Base-by-base conservation (phyloP, 2,113 vertebrate species). In the Passer domesticus region DNA sequence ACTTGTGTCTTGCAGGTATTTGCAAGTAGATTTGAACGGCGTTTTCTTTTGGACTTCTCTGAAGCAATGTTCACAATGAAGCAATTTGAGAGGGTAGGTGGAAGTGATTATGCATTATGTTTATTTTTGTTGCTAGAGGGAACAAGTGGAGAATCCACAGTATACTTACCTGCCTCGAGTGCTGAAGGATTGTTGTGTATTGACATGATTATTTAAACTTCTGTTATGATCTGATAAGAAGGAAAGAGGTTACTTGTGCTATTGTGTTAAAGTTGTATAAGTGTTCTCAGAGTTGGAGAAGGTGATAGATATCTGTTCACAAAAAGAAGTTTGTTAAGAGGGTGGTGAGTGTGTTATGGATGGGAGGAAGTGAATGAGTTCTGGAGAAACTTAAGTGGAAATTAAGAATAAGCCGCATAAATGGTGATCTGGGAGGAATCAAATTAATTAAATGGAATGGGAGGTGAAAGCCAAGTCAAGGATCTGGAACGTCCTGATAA, bases 51-150 rank as follows among this genome's bases (percentile, higher is more conserved):
- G 73, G 96, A 98, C 53, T 99, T 99, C 95, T 98, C 98, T 8
- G 98, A 99, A 97, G 97, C 98, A 11, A 98, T 99, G 98, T 99
- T 99, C 94, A 78, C 96, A 73, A 99, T 99, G 99, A 98, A 98
- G 53, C 98, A 98, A 37, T 99, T 99, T 98, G 99, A 99, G 80
- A 98, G 97, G 98, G 99, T 99, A 95, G 86, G 97, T 76, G 67
- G 41, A 77, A 53, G 49, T 82, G 87, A 67, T 81, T 81, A 50
- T 82, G 30, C 46, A 4, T 77, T 92, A 44, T 89, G 27, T 82
- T 90, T 83, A 19, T 63, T 91, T 86, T 88, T 86, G 37, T 83
- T 87, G 64, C 41, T 55, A 81, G 53, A 82, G 35, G 53, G 31
- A 79, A 23, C 30, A 66, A 19, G 33, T 70, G 52, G 35, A 46